Evolutionary conservation across 2,797 vertebrate genomes (phyloP).

Genomic region (Neosilurus mollespiculum): DNA sequence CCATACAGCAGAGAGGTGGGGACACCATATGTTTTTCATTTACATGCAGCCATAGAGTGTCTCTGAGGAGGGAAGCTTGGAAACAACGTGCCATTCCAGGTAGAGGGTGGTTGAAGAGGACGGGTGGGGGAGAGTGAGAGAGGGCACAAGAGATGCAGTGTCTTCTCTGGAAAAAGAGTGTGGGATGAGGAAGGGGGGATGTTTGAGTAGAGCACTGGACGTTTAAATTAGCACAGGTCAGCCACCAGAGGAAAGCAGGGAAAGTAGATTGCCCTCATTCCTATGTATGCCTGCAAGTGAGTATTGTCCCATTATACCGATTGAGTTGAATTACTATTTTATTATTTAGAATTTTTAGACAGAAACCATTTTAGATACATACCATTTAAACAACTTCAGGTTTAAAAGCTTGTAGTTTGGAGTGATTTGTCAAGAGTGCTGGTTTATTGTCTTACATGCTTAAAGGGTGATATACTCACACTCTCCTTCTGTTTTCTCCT

Average conservation of each 20-base stretch:
- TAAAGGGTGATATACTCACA: neutral
- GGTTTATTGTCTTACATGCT: slow-evolving; percentile 18
- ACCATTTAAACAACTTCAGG: neutral
- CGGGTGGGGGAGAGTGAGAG: slow-evolving; percentile 57
- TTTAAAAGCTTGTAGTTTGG: neutral
- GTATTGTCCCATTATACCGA: slow-evolving; percentile 38
- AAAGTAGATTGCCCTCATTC: slow-evolving; percentile 49
- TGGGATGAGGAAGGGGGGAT: slow-evolving; percentile 66
- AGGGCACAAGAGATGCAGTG: slow-evolving; percentile 80
- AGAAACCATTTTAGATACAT: neutral
- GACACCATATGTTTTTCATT: slow-evolving; percentile 80
- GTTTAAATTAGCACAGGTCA: slow-evolving; percentile 77
- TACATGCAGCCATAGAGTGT: slow-evolving; percentile 69
- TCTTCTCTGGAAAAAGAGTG: slow-evolving; percentile 76
- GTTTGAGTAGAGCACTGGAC: slow-evolving; percentile 77
- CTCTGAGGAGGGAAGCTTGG: slow-evolving; percentile 72
- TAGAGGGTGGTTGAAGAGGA: slow-evolving; percentile 56
- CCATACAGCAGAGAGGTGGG: slow-evolving; percentile 54
- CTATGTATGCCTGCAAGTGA: slow-evolving; percentile 45
- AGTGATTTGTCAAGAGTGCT: neutral
- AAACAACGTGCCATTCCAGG: slow-evolving; percentile 74
- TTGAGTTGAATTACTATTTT: neutral
- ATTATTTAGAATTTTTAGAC: slow-evolving; percentile 1
- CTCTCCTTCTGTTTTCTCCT: neutral
- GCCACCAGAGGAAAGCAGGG: slow-evolving; percentile 51